These are phyloP conservation scores for Chrysina gloriosa DNA, from an alignment of 2,888 invertebrate species.

Conservation along the genomic window DNA sequence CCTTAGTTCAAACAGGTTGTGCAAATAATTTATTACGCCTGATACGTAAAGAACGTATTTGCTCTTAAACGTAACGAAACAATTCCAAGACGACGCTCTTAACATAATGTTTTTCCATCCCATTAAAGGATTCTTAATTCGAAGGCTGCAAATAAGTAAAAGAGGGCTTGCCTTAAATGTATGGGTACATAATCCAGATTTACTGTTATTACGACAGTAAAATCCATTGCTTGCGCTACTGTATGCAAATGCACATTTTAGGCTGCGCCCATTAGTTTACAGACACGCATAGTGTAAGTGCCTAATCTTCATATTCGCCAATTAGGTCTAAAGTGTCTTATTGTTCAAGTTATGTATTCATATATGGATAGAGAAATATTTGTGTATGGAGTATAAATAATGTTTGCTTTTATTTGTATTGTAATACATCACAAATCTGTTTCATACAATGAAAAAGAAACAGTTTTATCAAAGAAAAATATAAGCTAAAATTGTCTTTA, in stretches of 20 bases:
- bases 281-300: background rate
- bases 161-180: background rate
- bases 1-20: too few species aligned
- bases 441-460: too few species aligned
- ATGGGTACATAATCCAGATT: constrained; percentile 31
- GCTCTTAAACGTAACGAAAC: background rate
- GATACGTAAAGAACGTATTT: background rate
- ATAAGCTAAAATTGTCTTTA: too few species aligned
- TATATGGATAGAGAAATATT: too few species aligned
- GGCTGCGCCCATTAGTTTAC: background rate
- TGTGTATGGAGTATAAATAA: too few species aligned
- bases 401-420: too few species aligned
- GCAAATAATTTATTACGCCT: background rate
- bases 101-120: background rate
- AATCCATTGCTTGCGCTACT: constrained; percentile 21
- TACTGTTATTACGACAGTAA: constrained; percentile 33
- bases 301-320: background rate
- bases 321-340: background rate
- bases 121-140: constrained; percentile 4
- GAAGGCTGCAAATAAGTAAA: constrained; percentile 17
- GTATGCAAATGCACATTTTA: constrained; percentile 20
- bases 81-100: background rate
- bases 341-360: background rate
- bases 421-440: too few species aligned
- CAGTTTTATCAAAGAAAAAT: too few species aligned